Percentiles rank a stretch among this genome's conserved stretches.
phyloP scores from a whole-genome alignment of 2,888 invertebrate genomes.

The Trimorus sp. region DNA sequence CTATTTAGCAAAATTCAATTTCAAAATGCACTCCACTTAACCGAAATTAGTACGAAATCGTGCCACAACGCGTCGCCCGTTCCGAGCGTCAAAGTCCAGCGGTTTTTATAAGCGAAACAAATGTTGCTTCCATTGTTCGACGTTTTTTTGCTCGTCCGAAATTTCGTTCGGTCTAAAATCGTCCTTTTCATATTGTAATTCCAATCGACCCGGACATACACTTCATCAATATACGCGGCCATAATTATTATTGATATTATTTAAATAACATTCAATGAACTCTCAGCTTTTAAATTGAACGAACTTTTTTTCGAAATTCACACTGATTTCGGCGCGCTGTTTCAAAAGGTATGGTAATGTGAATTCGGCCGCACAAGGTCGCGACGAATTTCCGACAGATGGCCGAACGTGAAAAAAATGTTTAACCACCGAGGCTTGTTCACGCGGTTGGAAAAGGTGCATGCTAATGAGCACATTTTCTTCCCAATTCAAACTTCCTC shows the following conservation, averaged over 20 bases:
- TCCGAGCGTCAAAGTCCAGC: background rate
- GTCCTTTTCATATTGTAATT: constrained; percentile 2
- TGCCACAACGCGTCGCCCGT: no score
- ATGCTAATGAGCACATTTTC: constrained; percentile 46
- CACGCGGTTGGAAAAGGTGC: constrained; percentile 24
- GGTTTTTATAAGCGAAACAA: constrained; percentile 5
- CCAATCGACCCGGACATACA: background rate
- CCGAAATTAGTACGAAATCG: background rate
- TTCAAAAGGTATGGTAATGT: constrained; percentile 35
- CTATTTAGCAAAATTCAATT: constrained; percentile 35
- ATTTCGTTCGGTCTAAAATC: background rate
- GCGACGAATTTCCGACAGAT: constrained; percentile 9
- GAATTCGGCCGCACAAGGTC: constrained; percentile 40
- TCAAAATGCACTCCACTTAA: background rate
- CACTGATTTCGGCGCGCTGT: constrained; percentile 32
- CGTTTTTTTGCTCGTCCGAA: background rate
- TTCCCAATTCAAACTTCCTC: constrained; percentile 24
- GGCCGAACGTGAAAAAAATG: constrained; percentile 15
- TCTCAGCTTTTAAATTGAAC: background rate
- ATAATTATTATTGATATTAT: background rate
- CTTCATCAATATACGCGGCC: background rate
- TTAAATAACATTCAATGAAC: constrained; percentile 8
- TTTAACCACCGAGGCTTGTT: constrained; percentile 1
- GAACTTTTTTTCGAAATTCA: constrained; percentile 12
- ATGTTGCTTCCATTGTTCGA: no score